Base-by-base conservation (phyloP, 2,113 vertebrate genomes). In the Archilochus colubris region DNA sequence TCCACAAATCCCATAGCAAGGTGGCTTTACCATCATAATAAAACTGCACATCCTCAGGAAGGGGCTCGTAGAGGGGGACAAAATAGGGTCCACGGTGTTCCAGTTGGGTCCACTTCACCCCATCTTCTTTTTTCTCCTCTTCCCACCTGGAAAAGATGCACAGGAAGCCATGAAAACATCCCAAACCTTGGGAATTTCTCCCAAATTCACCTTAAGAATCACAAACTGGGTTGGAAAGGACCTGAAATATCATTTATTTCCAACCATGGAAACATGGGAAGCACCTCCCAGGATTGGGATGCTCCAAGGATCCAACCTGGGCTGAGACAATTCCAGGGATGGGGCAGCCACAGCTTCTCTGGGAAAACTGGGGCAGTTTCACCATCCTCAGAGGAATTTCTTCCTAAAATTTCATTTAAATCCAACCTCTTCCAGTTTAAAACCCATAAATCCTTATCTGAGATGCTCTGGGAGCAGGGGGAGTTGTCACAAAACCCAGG, bases 21-120 rank as follows among this genome's bases (percentile, higher is more conserved):
- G 12, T 1, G 5, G 38, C 50, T 82, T 6, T 77, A 98, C 98
- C 98, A 1, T 98, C 75, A 0, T 98, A 98, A 50, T 95, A 95
- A 57, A 98, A 98, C 10, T 3, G 73, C 28, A 98, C 97, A 1
- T 92, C 78, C 2, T 90, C 77, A 0, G 98, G 98, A 50, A 98
- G 95, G 0, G 97, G 97, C 62, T 98, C 97, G 0, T 98, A 98
- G 5, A 82, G 94, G 0, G 98, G 97, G 9, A 92, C 97, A 0
- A 98, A 98, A 48, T 96, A 98, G 1, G 99, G 99, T 6, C 99
- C 99, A 27, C 97, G 97, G 89, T 99, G 99, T 83, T 99, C 98
- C 82, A 99, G 97, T 74, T 98, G 98, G 38, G 85, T 98, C 99
- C 99, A 99, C 64, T 99, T 99, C 17, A 98, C 88, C 6, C 98